Conservation (phyloP, 1,140 invertebrate genomes). For the Venturia canescens region DNA sequence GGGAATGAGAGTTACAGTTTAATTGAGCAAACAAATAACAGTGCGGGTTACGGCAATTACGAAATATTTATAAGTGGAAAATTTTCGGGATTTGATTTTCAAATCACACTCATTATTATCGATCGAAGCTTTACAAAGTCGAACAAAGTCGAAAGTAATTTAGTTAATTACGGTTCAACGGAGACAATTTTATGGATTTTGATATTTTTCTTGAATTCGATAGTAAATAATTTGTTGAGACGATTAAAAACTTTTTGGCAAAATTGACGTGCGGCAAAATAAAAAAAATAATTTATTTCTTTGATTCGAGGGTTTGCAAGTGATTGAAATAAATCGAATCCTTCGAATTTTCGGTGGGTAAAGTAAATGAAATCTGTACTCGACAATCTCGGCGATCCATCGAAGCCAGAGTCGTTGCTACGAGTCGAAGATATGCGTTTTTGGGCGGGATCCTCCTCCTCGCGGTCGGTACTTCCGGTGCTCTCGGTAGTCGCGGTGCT, state of each 20-base stretch:
- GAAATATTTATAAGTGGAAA: neutral
- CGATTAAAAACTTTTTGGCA: too few relatives aligned
- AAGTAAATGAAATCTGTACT: slow-evolving; percentile 61
- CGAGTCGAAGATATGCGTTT: slow-evolving; percentile 72
- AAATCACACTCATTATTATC: too few relatives aligned
- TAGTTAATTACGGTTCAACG: too few relatives aligned
- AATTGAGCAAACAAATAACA: neutral
- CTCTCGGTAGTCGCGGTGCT: slow-evolving; percentile 62
- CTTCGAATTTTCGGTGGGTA: slow-evolving; percentile 26
- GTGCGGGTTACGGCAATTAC: neutral
- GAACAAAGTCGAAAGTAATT: too few relatives aligned
- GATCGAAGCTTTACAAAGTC: too few relatives aligned
- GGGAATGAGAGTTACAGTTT: slow-evolving; percentile 2
- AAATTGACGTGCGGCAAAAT: too few relatives aligned
- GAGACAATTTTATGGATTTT: too few relatives aligned
- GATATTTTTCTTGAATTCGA: too few relatives aligned
- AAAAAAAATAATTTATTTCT: too few relatives aligned
- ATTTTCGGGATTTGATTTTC: neutral
- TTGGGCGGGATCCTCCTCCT: slow-evolving; percentile 70
- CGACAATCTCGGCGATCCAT: slow-evolving; percentile 74
- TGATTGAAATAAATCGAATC: slow-evolving; percentile 35
- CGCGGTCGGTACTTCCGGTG: slow-evolving; percentile 62
- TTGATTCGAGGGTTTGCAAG: neutral
- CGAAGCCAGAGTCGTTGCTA: slow-evolving; percentile 76
- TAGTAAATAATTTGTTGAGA: too few relatives aligned